Conservation (phyloP, 2,113 vertebrate species). For the Spilogale gracilis region DNA sequence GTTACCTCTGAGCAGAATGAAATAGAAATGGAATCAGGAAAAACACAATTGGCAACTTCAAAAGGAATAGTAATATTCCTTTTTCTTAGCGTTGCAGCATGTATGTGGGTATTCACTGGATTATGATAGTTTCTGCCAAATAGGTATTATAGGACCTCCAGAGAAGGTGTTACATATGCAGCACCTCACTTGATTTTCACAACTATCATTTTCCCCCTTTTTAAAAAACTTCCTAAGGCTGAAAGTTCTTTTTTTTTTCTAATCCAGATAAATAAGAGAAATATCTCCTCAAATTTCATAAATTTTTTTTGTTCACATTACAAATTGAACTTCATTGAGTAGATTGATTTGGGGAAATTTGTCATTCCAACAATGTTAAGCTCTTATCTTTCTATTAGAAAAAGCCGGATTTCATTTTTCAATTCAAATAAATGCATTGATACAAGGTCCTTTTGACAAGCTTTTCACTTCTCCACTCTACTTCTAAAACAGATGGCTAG, state of each 20-base stretch:
- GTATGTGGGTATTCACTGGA: not conserved
- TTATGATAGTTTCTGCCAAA: not conserved
- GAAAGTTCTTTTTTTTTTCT: not conserved
- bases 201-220: not conserved
- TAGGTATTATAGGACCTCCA: not conserved
- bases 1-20: not conserved
- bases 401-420: not conserved
- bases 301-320: not conserved
- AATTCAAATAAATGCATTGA: not conserved
- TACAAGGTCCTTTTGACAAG: not conserved
- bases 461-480: not conserved
- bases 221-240: not conserved
- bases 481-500: not conserved
- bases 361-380: not conserved
- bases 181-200: not conserved
- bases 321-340: not conserved
- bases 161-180: not conserved
- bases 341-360: not conserved
- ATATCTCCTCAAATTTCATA: not conserved
- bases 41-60: not conserved
- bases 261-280: not conserved
- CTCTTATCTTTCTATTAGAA: not conserved
- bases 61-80: not conserved
- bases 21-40: not conserved
- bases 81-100: not conserved